Conservation (phyloP, 2,113 vertebrate species). For the Phainopepla nitens region DNA sequence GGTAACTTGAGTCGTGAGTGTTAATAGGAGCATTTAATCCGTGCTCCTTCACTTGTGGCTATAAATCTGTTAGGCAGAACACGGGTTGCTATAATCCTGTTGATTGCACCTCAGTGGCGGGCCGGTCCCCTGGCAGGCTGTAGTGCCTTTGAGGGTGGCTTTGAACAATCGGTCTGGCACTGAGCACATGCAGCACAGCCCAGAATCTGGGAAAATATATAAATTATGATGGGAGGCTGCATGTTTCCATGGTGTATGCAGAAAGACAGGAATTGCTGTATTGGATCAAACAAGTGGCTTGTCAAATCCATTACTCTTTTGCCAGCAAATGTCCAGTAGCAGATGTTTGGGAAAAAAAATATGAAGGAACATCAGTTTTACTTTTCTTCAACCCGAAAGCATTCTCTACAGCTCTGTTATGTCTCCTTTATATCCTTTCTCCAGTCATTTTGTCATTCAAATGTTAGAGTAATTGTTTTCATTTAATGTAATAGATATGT, state of each 20-base stretch:
- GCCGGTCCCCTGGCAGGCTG: background rate
- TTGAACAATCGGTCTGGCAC: background rate
- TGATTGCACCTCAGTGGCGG: background rate
- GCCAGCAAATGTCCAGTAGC: background rate
- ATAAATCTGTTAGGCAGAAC: background rate
- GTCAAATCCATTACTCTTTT: background rate
- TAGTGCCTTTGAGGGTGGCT: background rate
- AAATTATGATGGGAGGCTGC: background rate
- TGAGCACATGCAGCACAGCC: background rate
- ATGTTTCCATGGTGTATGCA: constrained; percentile 19
- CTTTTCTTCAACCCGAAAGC: background rate
- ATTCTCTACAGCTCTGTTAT: background rate
- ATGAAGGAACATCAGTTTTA: background rate
- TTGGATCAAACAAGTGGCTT: constrained; percentile 12
- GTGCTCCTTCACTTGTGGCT: background rate
- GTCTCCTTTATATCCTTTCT: background rate
- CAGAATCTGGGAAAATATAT: background rate
- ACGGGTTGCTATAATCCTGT: background rate
- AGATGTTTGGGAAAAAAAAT: background rate
- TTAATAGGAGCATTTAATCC: background rate
- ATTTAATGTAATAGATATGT: background rate
- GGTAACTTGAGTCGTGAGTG: background rate
- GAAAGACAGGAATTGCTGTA: background rate
- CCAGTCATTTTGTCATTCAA: background rate
- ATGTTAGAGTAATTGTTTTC: background rate